A percentile compares a stretch with the other conserved stretches of the same genome.
phyloP scores from a whole-genome alignment of 2,888 invertebrate genomes.

The Dexiosoma caninum region DNA sequence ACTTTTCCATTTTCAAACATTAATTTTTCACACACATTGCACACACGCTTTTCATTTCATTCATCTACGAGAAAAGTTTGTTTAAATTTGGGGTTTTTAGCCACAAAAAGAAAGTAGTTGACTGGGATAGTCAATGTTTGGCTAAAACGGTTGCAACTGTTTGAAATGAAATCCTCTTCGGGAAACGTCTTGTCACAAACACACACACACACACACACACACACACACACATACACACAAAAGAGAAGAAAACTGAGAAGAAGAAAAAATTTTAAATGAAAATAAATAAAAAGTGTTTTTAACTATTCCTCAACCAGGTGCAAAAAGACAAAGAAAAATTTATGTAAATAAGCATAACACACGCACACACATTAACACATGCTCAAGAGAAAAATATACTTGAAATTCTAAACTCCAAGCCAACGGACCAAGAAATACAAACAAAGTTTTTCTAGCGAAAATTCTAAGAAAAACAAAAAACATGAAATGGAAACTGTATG shows the following conservation, averaged over 20 bases:
- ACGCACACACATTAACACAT: slow-evolving; percentile 1
- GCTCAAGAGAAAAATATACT: slow-evolving; percentile 6
- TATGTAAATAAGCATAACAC: slow-evolving; percentile 16
- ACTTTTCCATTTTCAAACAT: background rate
- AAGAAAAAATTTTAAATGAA: too few relatives aligned
- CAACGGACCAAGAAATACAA: background rate
- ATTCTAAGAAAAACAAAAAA: slow-evolving; percentile 36
- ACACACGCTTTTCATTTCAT: too few relatives aligned
- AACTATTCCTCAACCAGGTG: slow-evolving; percentile 29
- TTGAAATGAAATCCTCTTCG: background rate
- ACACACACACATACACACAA: too few relatives aligned
- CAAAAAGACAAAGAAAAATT: slow-evolving; percentile 18
- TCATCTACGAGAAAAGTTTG: background rate
- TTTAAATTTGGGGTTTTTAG: slow-evolving; percentile 1
- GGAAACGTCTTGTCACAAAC: background rate
- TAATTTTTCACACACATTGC: background rate
- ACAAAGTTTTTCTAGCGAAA: background rate
- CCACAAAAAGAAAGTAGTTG: background rate
- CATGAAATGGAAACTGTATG: slow-evolving; percentile 23
- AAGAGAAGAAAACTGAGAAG: too few relatives aligned
- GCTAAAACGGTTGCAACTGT: background rate
- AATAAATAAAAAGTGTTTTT: slow-evolving; percentile 26
- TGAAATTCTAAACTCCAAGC: slow-evolving; percentile 23
- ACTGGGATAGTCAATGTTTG: background rate
- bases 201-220: too few relatives aligned